A percentile compares a stretch with the other conserved stretches of the same genome.
These are phyloP conservation scores for Rhagophthalmus giganteus DNA, from an alignment of 2,888 invertebrate genomes.

Conservation along the genomic window DNA sequence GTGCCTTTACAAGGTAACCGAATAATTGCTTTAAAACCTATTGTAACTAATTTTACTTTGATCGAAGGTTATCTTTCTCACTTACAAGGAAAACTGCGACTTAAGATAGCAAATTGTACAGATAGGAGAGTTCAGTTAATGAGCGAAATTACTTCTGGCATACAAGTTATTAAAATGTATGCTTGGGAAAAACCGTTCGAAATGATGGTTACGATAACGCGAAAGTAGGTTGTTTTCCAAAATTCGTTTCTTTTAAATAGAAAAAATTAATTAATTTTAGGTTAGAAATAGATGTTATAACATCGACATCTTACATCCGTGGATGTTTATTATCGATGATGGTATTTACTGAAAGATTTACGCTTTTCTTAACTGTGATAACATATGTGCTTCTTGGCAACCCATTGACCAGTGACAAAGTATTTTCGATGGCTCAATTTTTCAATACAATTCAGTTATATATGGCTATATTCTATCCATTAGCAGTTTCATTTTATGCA, in stretches of 20 bases:
- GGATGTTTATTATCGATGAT: conserved; percentile 66
- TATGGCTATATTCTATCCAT: conserved; percentile 67
- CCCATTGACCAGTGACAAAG: conserved; percentile 63
- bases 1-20: conserved; percentile 58
- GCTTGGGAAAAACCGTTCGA: conserved; percentile 76
- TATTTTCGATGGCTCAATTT: conserved; percentile 77
- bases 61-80: conserved; percentile 57
- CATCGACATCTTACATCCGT: conserved; percentile 67
- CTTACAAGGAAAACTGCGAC: conserved; percentile 54
- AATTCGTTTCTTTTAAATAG: too few relatives aligned
- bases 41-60: neutral
- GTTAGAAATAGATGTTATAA: conserved; percentile 69
- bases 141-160: conserved; percentile 74
- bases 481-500: conserved; percentile 63
- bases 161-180: conserved; percentile 79
- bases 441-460: conserved; percentile 72
- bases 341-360: conserved; percentile 83
- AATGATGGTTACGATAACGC: conserved; percentile 61
- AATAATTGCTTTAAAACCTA: neutral
- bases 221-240: conserved; percentile 64
- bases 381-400: conserved; percentile 72
- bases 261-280: too few relatives aligned
- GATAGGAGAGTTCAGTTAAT: conserved; percentile 72
- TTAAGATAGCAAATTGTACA: conserved; percentile 58
- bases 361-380: conserved; percentile 79